Base-by-base conservation (phyloP, 1,140 invertebrate genomes). In the Microplitis demolitor region DNA sequence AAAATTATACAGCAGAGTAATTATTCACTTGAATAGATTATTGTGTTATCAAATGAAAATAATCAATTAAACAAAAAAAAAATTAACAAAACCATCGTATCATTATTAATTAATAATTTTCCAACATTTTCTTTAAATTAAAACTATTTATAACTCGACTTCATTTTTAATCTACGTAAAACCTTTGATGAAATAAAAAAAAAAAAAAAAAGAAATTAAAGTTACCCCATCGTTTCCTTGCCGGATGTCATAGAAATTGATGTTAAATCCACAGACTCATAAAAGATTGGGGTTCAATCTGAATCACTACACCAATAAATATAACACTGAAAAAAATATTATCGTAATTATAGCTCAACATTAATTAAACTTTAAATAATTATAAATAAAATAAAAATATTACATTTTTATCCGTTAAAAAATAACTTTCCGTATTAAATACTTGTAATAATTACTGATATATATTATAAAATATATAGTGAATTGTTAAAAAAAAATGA, bases 171-270 rank as follows among this genome's bases (percentile, higher is more conserved):
- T 24, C 24, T 24, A 24, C 24, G 24, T 24, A 24, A 24, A 24
- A 24, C 24, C 24, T 24, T 24, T 24, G 35, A 31, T 31, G 34
- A 9, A 37, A 69, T 60, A 31, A 69, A 60, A 13, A 39, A 45
- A 13, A 16, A 61, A n/a, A 61, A 13, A 35, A 69, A 24, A 37
- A 69, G 60, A 60, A 9, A 56, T n/a, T 35, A 24, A 66, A 54
- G 82, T 84, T 83, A 85, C 84, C 84, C 84, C 84, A 86, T 85
- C 78, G 82, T 85, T 77, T 85, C 84, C 74, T 84, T 85, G 79
- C 84, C 84, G 78, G 84, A 82, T 84, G 84, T 84, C 84, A 84
- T 86, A 82, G 79, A 84, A 83, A 70, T 77, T 66, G 73, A 75
- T 72, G 74, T 74, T 80, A 82, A 72, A 81, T 74, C 74, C 77